Conservation (phyloP, 2,797 vertebrate genomes). For the Periophthalmus magnuspinnatus region DNA sequence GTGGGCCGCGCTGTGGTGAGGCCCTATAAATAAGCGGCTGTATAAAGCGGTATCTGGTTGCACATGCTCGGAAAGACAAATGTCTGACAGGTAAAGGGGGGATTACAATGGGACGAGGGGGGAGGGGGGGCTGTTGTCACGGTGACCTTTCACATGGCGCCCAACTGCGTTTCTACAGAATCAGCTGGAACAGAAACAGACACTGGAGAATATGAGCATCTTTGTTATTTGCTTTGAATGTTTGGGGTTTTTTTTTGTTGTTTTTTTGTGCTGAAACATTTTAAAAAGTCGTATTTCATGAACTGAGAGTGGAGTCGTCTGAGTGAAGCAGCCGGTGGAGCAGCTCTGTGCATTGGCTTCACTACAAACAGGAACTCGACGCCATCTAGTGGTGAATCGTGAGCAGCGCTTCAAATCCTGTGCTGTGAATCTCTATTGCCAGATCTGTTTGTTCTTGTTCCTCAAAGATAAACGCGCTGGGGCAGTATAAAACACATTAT, state of each 20-base stretch:
- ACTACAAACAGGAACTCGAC: constrained; percentile 16
- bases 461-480: background rate
- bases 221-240: background rate
- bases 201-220: background rate
- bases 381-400: constrained; percentile 60
- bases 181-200: constrained; percentile 16
- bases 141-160: constrained; percentile 48
- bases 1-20: constrained; percentile 1
- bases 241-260: too few relatives aligned
- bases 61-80: constrained; percentile 56
- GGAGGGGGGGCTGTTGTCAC: constrained; percentile 43
- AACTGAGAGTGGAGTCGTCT: background rate
- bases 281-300: background rate
- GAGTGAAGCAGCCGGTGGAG: background rate
- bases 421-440: background rate
- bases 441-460: background rate
- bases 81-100: constrained; percentile 29
- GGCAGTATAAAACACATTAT: background rate
- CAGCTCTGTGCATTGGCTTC: background rate
- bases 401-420: constrained; percentile 13
- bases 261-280: background rate
- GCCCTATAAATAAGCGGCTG: constrained; percentile 3
- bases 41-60: constrained; percentile 40
- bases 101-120: constrained; percentile 56
- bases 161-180: constrained; percentile 33